Conservation (phyloP, 2,113 vertebrate genomes). For the Plestiodon gilberti region DNA sequence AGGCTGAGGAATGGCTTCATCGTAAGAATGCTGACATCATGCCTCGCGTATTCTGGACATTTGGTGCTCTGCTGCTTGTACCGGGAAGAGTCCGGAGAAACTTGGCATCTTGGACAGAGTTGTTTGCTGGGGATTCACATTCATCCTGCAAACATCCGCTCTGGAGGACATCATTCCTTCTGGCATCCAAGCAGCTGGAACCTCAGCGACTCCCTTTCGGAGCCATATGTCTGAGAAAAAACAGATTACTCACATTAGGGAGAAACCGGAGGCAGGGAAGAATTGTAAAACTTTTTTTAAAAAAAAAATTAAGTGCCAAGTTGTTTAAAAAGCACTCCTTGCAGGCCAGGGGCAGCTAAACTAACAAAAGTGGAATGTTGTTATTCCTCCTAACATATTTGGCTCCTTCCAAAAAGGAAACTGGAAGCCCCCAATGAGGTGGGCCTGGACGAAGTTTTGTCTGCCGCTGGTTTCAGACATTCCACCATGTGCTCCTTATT, state of each 20-base stretch:
- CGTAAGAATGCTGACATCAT: constrained; percentile 70
- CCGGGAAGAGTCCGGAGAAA: constrained; percentile 5
- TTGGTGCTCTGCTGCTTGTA: constrained; percentile 41
- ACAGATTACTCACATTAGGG: constrained; percentile 61
- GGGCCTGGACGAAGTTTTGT: constrained; percentile 58
- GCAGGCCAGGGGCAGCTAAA: constrained; percentile 51
- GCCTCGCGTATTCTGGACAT: constrained; percentile 67
- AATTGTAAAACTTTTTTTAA: constrained; percentile 57
- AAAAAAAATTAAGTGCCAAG: constrained; percentile 30
- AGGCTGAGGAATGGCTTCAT: constrained; percentile 60
- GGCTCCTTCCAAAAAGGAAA: constrained; percentile 64
- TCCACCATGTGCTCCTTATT: constrained; percentile 71
- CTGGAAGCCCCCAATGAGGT: constrained; percentile 41
- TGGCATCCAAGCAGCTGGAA: constrained; percentile 54
- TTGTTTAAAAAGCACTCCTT: constrained; percentile 18
- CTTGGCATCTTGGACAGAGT: constrained; percentile 6
- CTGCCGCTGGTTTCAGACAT: constrained; percentile 71
- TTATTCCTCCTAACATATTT: constrained; percentile 68
- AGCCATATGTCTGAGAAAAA: constrained; percentile 50
- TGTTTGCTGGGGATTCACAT: constrained; percentile 29
- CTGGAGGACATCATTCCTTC: constrained; percentile 53
- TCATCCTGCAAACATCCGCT: constrained; percentile 34
- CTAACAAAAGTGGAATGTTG: constrained; percentile 63
- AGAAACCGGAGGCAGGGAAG: constrained; percentile 64
- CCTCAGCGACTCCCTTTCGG: constrained; percentile 41